Evolutionary conservation across 2,113 vertebrate species (phyloP), one percentile per base, ranked within the genome.

Genomic region (Platichthys stellatus): DNA sequence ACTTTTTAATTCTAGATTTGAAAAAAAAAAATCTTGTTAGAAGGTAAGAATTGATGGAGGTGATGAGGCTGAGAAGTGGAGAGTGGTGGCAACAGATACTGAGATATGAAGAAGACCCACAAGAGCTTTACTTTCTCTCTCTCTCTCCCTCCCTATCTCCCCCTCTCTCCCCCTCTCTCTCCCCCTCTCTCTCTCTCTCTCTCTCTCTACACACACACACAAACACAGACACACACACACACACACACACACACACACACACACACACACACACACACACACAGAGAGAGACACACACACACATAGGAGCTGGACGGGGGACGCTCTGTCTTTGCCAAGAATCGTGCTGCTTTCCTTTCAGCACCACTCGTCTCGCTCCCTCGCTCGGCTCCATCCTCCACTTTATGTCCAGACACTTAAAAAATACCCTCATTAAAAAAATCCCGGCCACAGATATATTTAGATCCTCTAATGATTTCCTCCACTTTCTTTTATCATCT

Each of bases 291-390:
- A 57, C 67, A 69, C 58, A 68, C 63, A 62, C 63, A 70, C 67
- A 58, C 61, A 59, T 43, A 56, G 23, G 59, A 62, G 61, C 62
- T 83, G 71, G 76, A 78, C 63, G n/a, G 10, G 57, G 78, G 31
- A 68, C 51, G 3, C 53, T 66, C 11, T 35, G 35, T 35, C 57
- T 53, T 12, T 89, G 90, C 92, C 90, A 93, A 91, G 82, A 86
- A 77, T 76, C 69, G 59, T 80, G 76, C 86, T 79, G 87, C 90
- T 93, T 74, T 92, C 86, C 90, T 82, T 93, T 94, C 90, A 94
- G 92, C 89, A 92, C 88, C 86, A 82, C 70, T 53, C 63, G 72
- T 78, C 80, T 62, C 64, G 28, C 21, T 40, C 65, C 49, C 31
- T 20, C 68, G 31, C 63, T 64, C 76, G 54, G 57, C 70, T 85